phyloP scores from a whole-genome alignment of 2,113 vertebrate genomes.

The Prunella himalayana region DNA sequence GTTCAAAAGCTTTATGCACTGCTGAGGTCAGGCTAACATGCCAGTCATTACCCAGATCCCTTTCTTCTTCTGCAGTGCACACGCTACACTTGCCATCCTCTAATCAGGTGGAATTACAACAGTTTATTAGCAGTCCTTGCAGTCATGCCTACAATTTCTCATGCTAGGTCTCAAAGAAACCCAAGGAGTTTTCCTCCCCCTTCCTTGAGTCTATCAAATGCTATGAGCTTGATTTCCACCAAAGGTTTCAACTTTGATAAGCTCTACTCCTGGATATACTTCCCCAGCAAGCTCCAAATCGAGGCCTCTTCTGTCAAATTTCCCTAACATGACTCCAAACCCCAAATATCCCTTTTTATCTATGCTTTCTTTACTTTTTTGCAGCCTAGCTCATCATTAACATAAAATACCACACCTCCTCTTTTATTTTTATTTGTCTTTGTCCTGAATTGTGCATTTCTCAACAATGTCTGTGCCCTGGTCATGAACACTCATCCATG shows the following conservation, averaged over 20 bases:
- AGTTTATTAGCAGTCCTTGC: constrained; percentile 44
- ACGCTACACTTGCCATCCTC: constrained; percentile 17
- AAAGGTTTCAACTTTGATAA: neutral
- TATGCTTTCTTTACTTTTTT: neutral
- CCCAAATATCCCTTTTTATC: neutral
- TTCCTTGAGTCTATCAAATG: neutral
- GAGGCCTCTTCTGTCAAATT: neutral
- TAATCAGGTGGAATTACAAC: constrained; percentile 54
- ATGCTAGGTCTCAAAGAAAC: constrained; percentile 31
- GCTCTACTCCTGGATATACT: neutral
- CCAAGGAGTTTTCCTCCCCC: neutral
- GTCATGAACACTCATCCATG: neutral
- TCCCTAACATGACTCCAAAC: neutral
- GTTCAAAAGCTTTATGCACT: constrained; percentile 47
- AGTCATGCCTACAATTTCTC: constrained; percentile 7
- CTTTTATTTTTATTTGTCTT: neutral
- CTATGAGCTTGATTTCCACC: neutral
- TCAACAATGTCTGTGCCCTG: neutral
- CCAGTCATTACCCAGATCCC: constrained; percentile 38
- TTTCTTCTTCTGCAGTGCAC: constrained; percentile 45
- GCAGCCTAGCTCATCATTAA: neutral
- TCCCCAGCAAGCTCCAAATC: neutral
- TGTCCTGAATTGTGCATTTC: neutral
- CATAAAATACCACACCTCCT: neutral
- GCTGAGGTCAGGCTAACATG: constrained; percentile 47